These are phyloP conservation scores for Stercorarius parasiticus DNA, from an alignment of 2,113 vertebrate species.

Conservation along the genomic window DNA sequence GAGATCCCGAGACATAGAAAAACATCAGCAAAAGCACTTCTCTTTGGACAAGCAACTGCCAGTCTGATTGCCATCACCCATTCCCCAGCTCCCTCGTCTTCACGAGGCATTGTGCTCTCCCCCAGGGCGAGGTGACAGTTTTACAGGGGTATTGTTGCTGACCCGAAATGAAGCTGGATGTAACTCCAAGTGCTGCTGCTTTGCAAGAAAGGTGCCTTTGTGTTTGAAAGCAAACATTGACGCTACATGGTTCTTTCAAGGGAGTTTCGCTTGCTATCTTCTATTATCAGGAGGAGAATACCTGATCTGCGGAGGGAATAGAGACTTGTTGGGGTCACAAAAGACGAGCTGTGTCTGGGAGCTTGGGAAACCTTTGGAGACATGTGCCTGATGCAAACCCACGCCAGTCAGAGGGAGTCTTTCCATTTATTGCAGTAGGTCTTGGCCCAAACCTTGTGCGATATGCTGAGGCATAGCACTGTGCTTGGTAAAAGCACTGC, in stretches of 20 bases:
- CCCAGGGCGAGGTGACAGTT: neutral
- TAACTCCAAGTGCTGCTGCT: neutral
- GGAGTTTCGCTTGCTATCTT: neutral
- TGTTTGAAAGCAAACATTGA: neutral
- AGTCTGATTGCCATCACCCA: neutral
- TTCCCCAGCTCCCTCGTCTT: neutral
- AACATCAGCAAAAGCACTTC: neutral
- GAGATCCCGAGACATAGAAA: neutral
- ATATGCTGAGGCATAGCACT: neutral
- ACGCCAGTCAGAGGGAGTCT: neutral
- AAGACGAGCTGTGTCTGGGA: neutral
- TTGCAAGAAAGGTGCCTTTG: neutral
- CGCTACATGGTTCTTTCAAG: neutral
- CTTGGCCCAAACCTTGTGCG: neutral
- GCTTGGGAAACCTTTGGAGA: neutral
- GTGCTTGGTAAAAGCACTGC: neutral
- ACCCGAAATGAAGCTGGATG: neutral
- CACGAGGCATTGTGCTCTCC: rapidly evolving
- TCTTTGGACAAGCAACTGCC: neutral
- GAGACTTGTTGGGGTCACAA: neutral
- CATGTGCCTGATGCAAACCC: neutral
- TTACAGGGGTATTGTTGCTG: neutral
- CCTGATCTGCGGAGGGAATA: neutral
- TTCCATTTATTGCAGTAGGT: neutral
- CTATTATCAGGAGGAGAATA: neutral